A percentile compares a stretch with the other conserved stretches of the same genome.
These are phyloP conservation scores for Protobothrops flavoviridis DNA, from an alignment of 2,113 vertebrate species.

Conservation along the genomic window DNA sequence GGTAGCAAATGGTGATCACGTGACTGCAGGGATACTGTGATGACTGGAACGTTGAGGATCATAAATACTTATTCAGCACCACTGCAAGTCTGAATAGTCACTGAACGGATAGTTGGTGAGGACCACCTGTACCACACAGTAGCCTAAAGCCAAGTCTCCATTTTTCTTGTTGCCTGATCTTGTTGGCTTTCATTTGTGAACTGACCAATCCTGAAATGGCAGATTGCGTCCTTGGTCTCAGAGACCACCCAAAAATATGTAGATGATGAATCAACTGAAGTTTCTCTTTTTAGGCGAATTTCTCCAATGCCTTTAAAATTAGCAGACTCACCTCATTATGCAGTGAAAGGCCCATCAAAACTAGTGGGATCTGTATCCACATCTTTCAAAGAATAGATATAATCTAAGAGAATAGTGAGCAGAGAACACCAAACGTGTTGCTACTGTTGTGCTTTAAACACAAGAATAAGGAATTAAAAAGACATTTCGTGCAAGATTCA, in stretches of 20 bases:
- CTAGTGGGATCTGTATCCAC: not conserved
- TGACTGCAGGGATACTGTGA: not conserved
- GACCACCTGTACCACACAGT: not conserved
- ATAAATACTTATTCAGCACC: not conserved
- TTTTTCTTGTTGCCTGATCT: not conserved
- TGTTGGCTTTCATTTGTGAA: not conserved
- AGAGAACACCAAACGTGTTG: not conserved
- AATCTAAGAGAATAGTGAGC: not conserved
- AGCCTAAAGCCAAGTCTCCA: not conserved
- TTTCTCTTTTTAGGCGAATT: not conserved
- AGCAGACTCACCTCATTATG: no score
- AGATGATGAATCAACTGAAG: not conserved
- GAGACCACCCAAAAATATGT: not conserved
- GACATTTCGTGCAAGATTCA: not conserved
- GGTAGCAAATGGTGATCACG: not conserved
- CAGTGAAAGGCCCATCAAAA: not conserved
- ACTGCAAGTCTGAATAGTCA: not conserved
- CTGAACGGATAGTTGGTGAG: not conserved
- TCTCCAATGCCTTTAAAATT: not conserved
- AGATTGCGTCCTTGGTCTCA: not conserved
- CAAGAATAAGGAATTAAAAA: not conserved
- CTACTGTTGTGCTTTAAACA: not conserved
- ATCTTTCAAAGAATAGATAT: not conserved
- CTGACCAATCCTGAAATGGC: not conserved
- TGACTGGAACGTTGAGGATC: not conserved